Conservation (phyloP, 1,140 invertebrate genomes). For the Vollenhovia emeryi region DNA sequence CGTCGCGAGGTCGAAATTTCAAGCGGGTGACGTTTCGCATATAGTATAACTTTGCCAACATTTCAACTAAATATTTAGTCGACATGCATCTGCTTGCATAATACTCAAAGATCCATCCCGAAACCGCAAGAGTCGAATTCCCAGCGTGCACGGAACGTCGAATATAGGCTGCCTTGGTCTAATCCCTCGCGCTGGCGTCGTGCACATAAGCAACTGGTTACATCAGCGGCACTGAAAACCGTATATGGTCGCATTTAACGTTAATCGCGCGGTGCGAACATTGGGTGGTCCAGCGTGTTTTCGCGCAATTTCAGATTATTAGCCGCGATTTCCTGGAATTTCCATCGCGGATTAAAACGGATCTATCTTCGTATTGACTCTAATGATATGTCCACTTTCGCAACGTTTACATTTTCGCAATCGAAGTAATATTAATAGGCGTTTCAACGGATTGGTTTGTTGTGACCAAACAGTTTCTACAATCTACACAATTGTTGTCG, state of each 20-base stretch:
- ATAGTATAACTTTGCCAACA: slow-evolving; percentile 17
- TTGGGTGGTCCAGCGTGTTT: background rate
- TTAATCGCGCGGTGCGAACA: slow-evolving; percentile 38
- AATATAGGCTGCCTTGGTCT: slow-evolving; percentile 36
- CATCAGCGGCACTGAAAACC: slow-evolving; percentile 10
- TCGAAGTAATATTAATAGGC: background rate
- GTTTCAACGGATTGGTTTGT: background rate
- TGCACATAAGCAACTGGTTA: slow-evolving; percentile 41
- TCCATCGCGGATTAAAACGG: background rate
- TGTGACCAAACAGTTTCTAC: background rate
- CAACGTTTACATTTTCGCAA: background rate
- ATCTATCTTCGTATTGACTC: slow-evolving; percentile 1
- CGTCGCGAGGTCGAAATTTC: background rate
- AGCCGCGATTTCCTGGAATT: slow-evolving; percentile 17
- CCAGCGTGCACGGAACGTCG: slow-evolving; percentile 2
- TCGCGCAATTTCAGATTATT: slow-evolving; percentile 26
- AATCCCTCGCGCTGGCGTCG: slow-evolving; percentile 21
- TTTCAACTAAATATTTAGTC: slow-evolving; percentile 50
- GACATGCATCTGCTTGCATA: slow-evolving; percentile 46
- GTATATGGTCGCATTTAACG: slow-evolving; percentile 14
- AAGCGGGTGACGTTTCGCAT: slow-evolving; percentile 13
- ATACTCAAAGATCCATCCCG: slow-evolving; percentile 39
- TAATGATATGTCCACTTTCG: background rate
- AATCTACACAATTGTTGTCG: background rate
- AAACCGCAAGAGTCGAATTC: slow-evolving; percentile 46